phyloP scores from a whole-genome alignment of 2,113 vertebrate species.

The Shinisaurus crocodilurus region DNA sequence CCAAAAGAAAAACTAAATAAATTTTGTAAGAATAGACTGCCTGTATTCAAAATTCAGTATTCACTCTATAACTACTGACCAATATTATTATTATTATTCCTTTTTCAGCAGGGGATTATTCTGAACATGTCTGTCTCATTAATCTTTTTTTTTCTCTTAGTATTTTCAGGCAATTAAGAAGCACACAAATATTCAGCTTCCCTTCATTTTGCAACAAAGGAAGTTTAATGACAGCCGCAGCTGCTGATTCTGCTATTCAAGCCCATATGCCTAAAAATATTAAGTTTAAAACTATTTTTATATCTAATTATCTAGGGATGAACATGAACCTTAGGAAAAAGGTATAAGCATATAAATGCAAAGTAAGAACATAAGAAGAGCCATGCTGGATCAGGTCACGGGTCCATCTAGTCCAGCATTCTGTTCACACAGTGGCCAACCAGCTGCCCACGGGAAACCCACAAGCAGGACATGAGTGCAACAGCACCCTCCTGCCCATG shows the following conservation, averaged over 20 bases:
- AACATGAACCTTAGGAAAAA: fast-evolving
- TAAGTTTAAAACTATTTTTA: background rate
- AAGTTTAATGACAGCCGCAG: background rate
- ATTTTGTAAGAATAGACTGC: background rate
- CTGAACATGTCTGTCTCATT: background rate
- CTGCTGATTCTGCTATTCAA: background rate
- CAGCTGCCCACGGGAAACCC: too few species aligned
- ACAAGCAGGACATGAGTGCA: too few species aligned
- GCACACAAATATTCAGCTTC: background rate
- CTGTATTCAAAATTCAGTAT: background rate
- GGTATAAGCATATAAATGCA: background rate
- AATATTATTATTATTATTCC: constrained; percentile 5
- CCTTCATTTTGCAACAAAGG: background rate
- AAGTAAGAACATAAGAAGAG: too few species aligned
- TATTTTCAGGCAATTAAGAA: constrained; percentile 41
- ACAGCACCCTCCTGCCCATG: too few species aligned
- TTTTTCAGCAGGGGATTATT: background rate
- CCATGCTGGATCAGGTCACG: too few species aligned
- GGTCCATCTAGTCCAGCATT: too few species aligned
- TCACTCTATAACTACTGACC: background rate
- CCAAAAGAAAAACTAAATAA: background rate
- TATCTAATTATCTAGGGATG: background rate
- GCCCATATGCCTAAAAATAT: fast-evolving
- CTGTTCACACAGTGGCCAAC: too few species aligned
- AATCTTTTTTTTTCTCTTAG: background rate